Base-by-base conservation (phyloP, 1,140 invertebrate species). In the Trachelipus rathkii region DNA sequence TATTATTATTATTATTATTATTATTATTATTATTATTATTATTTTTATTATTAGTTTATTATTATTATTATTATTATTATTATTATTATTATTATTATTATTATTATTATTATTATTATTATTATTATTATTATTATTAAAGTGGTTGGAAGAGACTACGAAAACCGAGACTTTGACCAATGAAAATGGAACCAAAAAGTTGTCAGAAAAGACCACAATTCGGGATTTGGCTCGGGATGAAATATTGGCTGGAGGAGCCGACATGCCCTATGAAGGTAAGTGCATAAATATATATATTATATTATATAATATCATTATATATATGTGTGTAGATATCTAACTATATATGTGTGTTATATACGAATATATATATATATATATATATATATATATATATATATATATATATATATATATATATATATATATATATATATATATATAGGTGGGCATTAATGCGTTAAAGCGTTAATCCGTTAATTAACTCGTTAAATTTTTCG, bases 351-450 rank as follows among this genome's bases (percentile, higher is more conserved):
- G 9, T 9, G 46, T 50, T 50, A 19, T 60, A 15, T 60, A 60
- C 4, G 8, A 4, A 13, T 15, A 60, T 13, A 15, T 13, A 19
- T 60, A 19, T 60, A 60, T 60, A 60, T 60, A 60, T 60, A 60
- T 60, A 60, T 60, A 60, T 60, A 60, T 60, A 60, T 60, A 60
- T 60, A 60, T 60, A 60, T 60, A 60, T 60, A 50, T 50, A 50
- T 50, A 50, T 50, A 50, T 50, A 50, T 50, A 50, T 50, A 50
- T 50, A 50, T 50, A 50, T 50, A 50, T 50, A 50, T 50, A 50
- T 50, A 10, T 50, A n/a, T n/a, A n/a, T n/a, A n/a, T n/a, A n/a
- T n/a, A n/a, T n/a, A n/a, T n/a, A n/a, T n/a, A n/a, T n/a, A n/a
- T n/a, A n/a, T n/a, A n/a, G n/a, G n/a, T n/a, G n/a, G n/a, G n/a